Base-by-base conservation (phyloP, 2,797 vertebrate genomes). In the Melopsittacus undulatus region DNA sequence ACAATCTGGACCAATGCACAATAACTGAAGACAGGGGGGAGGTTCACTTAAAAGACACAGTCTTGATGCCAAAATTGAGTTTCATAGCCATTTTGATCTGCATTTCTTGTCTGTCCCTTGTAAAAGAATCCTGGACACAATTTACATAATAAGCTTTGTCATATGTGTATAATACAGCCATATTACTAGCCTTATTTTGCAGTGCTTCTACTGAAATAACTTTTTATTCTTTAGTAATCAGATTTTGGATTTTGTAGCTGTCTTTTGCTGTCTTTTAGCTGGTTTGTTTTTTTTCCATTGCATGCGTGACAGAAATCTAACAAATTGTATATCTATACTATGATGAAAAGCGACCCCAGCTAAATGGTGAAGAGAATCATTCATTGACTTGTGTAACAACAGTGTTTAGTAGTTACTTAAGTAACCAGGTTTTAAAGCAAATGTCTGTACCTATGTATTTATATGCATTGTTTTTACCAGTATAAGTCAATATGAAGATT, bases 361-460 rank as follows among this genome's bases (percentile, higher is more conserved):
- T 97, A 97, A 98, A 98, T 73, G 78, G 70, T 91, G 67, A 98
- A 97, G 97, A 96, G 84, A 98, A 98, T 96, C 85, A 34, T 57
- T 69, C 67, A 96, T 95, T 94, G 94, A 97, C 92, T 97, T 73
- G 89, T 23, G 9, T 32, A 79, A 34, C 96, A 95, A 98, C 95
- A 88, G 81, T 32, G 78, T n/a, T 84, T 95, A 85, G 77, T 54
- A 96, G 97, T 97, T 97, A 96, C 83, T 73, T 56, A 85, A 57
- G 29, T 97, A 97, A 97, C 77, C 43, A 91, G 87, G 92, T 97
- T 97, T 95, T 97, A 98, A 98, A 98, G 89, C 93, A 97, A 97
- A 95, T 38, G 92, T 97, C 97, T 94, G 96, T 97, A 97, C 42
- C 81, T 96, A 91, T 98, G 95, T 97, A 98, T 98, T 98, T 97